Conservation (phyloP, 2,113 vertebrate genomes). For the Astur gentilis region DNA sequence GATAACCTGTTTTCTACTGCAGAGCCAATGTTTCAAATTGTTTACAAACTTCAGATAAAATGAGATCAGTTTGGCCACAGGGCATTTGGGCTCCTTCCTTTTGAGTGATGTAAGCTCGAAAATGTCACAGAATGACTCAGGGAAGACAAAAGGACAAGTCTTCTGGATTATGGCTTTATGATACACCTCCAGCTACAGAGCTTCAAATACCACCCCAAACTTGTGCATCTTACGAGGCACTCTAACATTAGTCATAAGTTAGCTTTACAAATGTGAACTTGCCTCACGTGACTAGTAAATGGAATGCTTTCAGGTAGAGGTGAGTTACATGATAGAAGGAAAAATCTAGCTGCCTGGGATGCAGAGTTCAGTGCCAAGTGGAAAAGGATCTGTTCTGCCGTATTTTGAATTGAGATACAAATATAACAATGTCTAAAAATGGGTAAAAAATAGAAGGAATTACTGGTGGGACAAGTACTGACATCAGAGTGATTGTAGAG, state of each 20-base stretch:
- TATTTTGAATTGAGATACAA: not conserved
- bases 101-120: not conserved
- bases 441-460: not conserved
- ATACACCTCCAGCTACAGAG: not conserved
- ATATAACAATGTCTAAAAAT: not conserved
- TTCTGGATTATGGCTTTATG: not conserved
- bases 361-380: not conserved
- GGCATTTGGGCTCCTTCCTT: not conserved
- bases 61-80: not conserved
- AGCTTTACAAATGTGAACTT: not conserved
- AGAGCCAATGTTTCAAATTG: not conserved
- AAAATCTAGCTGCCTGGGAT: not conserved
- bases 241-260: not conserved
- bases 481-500: not conserved
- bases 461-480: not conserved
- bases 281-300: not conserved
- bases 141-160: not conserved
- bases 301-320: not conserved
- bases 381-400: not conserved
- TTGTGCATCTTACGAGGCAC: not conserved
- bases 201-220: not conserved
- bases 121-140: fast-evolving
- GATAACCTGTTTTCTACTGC: slow-evolving; percentile 23
- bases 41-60: slow-evolving; percentile 33
- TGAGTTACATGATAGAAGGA: not conserved